phyloP scores from a whole-genome alignment of 2,888 invertebrate genomes.

The Steinernema hermaphroditum region DNA sequence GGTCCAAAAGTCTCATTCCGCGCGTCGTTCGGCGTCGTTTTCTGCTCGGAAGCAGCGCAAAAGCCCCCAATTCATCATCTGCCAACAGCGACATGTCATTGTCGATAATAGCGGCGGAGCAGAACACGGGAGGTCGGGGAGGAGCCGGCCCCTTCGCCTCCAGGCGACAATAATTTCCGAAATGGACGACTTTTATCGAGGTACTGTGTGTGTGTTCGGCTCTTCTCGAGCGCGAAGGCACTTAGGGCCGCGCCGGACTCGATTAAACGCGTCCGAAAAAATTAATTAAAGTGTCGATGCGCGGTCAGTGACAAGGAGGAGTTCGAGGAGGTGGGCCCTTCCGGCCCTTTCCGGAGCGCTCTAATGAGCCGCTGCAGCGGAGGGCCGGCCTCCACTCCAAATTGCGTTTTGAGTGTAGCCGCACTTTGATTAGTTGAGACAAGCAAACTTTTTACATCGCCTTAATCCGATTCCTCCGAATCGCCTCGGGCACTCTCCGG shows the following conservation, averaged over 20 bases:
- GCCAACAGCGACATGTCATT: conserved; percentile 30
- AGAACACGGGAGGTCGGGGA: conserved; percentile 7
- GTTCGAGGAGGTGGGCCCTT: conserved; percentile 1
- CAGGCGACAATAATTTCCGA: conserved; percentile 22
- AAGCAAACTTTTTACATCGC: conserved; percentile 28
- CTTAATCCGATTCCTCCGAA: conserved; percentile 11
- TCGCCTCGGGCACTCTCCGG: conserved; percentile 14
- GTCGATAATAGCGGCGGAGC: conserved; percentile 27
- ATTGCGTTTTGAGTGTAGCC: conserved; percentile 28
- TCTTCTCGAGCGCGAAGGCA: background rate
- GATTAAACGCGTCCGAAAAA: conserved; percentile 28
- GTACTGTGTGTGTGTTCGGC: background rate
- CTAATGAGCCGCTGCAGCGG: conserved; percentile 23
- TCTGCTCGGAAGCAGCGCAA: conserved; percentile 5
- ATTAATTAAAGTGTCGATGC: conserved; percentile 29
- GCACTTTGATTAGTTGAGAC: conserved; percentile 27
- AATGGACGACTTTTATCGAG: conserved; percentile 19
- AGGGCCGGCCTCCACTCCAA: conserved; percentile 13
- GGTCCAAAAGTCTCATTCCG: conserved; percentile 26
- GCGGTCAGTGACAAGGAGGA: background rate
- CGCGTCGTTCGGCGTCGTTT: conserved; percentile 28
- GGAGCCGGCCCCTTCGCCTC: background rate
- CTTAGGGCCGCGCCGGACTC: background rate
- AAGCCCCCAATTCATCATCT: conserved; percentile 28
- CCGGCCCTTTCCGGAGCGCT: too few species aligned